Percentiles rank a stretch among this genome's conserved stretches.
Evolutionary conservation across 2,888 invertebrate genomes (phyloP).

Genomic region (Megalurothrips usitatus): DNA sequence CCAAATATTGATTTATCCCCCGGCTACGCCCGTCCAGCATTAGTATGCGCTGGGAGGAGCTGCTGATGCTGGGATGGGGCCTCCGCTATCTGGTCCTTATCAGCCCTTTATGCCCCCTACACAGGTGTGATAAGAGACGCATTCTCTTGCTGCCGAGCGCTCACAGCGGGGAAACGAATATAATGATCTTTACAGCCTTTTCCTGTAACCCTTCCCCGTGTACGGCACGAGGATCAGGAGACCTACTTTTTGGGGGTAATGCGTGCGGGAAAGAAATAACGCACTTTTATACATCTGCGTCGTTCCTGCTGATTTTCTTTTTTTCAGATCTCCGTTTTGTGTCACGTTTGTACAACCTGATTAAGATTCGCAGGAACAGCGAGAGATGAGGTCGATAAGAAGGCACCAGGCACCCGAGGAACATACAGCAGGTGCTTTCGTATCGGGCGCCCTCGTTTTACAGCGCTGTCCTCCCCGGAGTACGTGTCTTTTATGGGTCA

Average conservation of each 20-base stretch:
- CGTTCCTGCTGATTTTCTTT: too few relatives aligned
- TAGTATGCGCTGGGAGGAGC: not conserved
- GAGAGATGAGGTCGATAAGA: not conserved
- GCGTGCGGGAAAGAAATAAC: too few relatives aligned
- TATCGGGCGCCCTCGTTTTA: not conserved
- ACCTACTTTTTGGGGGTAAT: too few relatives aligned
- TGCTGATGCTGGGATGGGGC: not conserved
- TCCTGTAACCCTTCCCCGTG: too few relatives aligned
- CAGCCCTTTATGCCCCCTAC: not conserved
- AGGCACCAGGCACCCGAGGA: not conserved
- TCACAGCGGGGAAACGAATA: not conserved
- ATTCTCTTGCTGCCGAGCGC: not conserved
- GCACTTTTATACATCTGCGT: too few relatives aligned
- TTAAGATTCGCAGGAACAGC: not conserved
- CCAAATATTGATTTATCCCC: constrained; percentile 5
- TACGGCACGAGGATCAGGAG: too few relatives aligned
- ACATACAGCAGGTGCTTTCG: not conserved
- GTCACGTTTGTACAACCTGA: not conserved
- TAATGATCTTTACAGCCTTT: too few relatives aligned
- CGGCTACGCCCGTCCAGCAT: not conserved
- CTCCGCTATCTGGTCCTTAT: not conserved
- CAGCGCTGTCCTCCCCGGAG: not conserved
- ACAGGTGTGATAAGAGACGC: not conserved
- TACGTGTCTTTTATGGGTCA: constrained; percentile 15
- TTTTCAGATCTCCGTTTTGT: too few relatives aligned